Evolutionary conservation across 64 coral and sea anemone species (phyloP), one percentile per base, ranked within the genome.

Genomic region (Anthopleura sola): DNA sequence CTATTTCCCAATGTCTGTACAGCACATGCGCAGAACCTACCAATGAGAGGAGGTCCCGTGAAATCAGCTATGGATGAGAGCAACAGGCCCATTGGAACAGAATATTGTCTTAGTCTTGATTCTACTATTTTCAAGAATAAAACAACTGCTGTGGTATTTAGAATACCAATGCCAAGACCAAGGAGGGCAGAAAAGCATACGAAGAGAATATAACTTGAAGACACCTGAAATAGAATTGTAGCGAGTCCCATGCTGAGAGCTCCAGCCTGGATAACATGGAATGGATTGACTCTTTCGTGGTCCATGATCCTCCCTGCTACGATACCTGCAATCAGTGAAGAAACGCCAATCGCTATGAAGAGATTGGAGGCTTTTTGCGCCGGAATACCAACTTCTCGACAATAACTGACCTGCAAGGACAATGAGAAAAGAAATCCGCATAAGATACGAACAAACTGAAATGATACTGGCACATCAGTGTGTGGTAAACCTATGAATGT

Each of bases 181-280:
- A 36, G n/a, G 20, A 77, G 28, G 16, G 28, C 8, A 0, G 68
- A 10, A 36, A 75, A 75, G 28, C 28, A 14, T 2, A 75, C 28
- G 68, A 75, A 32, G 68, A 29, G 19, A 14, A 75, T 16, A 46
- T 81, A 81, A n/a, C 39, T n/a, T 11, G 78, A 14, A 40, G 78
- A 28, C 23, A 47, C 7, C 46, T 81, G 78, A 81, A 49, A 36
- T 51, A 81, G 78, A 40, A 49, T 19, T 18, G 16, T 81, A 77
- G 33, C 24, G 31, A 81, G 48, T 47, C 37, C 78, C 78, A 82
- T 82, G 32, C 28, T 39, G 18, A 82, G 37, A 37, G 29, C 14
- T 18, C 33, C 75, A 36, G 75, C 26, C 75, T 77, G 75, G 75
- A 38, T 77, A 36, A 77, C 75, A 28, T 77, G 75, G 75, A 77